A percentile compares a stretch with the other conserved stretches of the same genome.
These are phyloP conservation scores for Bovichtus diacanthus DNA, from an alignment of 2,797 vertebrate species.

Conservation along the genomic window DNA sequence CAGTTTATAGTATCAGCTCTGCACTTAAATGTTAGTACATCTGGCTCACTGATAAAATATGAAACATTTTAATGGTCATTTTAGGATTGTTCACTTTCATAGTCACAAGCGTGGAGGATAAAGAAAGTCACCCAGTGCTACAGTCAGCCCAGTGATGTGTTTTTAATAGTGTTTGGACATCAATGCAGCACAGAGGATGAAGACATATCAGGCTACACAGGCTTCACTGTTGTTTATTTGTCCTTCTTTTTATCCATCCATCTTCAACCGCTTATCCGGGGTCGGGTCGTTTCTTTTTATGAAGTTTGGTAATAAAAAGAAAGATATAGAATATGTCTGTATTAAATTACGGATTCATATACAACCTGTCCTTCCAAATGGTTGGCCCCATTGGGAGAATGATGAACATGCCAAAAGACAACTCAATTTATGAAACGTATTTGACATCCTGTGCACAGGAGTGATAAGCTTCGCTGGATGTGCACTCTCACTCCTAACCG, in stretches of 20 bases:
- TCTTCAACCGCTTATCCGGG: no score
- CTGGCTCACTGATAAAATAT: no score
- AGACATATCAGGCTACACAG: background rate
- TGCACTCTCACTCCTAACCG: constrained; percentile 93
- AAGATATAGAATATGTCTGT: background rate
- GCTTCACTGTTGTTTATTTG: background rate
- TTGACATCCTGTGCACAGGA: constrained; percentile 80
- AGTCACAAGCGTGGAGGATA: background rate
- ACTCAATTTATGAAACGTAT: background rate
- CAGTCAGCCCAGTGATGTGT: no score
- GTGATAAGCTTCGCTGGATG: constrained; percentile 96
- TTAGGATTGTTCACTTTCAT: background rate
- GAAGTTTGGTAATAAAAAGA: background rate
- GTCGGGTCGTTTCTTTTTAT: no score
- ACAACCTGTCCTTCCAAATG: background rate
- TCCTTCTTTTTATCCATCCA: no score
- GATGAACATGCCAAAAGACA: background rate
- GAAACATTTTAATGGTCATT: no score
- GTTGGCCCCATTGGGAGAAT: background rate
- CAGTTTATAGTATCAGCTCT: background rate
- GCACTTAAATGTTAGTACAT: background rate
- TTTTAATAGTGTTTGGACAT: background rate
- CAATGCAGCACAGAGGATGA: background rate
- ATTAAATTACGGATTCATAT: background rate
- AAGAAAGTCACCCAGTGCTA: background rate